A percentile compares a stretch with the other conserved stretches of the same genome.
Evolutionary conservation across 1,140 invertebrate species (phyloP).

Genomic region (Aricia agestis): DNA sequence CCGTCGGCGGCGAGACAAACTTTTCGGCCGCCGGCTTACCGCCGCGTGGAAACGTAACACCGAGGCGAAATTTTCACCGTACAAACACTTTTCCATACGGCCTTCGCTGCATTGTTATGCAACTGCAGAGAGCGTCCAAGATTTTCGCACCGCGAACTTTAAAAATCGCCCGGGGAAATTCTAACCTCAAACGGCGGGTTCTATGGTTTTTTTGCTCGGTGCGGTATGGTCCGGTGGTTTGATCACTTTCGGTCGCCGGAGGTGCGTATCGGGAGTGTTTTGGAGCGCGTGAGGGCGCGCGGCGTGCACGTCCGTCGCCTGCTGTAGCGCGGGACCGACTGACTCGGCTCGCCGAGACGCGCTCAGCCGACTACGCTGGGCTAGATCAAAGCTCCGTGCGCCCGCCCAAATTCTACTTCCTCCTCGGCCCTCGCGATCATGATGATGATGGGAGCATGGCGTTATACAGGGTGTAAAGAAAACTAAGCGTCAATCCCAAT

Average conservation of each 20-base stretch:
- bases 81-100: constrained; percentile 53
- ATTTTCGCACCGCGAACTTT: constrained; percentile 43
- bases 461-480: no score
- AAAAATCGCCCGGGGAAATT: constrained; percentile 46
- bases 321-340: constrained; percentile 54
- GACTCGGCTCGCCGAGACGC: constrained; percentile 12
- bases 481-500: no score
- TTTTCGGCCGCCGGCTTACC: constrained; percentile 37
- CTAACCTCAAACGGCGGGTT: constrained; percentile 47
- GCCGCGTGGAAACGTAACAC: constrained; percentile 41
- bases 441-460: no score
- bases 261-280: constrained; percentile 37
- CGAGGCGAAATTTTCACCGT: constrained; percentile 46
- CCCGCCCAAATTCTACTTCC: constrained; percentile 17
- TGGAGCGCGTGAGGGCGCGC: constrained; percentile 14
- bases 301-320: constrained; percentile 42
- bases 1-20: constrained; percentile 39
- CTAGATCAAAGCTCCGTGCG: constrained; percentile 4
- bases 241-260: constrained; percentile 35
- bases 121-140: constrained; percentile 52
- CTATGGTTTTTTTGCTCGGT: constrained; percentile 44
- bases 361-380: not conserved
- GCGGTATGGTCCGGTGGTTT: constrained; percentile 13
- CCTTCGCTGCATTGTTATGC: constrained; percentile 61
- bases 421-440: not conserved